Base-by-base conservation (phyloP, 2,888 invertebrate genomes). In the Stegophylla sp. region DNA sequence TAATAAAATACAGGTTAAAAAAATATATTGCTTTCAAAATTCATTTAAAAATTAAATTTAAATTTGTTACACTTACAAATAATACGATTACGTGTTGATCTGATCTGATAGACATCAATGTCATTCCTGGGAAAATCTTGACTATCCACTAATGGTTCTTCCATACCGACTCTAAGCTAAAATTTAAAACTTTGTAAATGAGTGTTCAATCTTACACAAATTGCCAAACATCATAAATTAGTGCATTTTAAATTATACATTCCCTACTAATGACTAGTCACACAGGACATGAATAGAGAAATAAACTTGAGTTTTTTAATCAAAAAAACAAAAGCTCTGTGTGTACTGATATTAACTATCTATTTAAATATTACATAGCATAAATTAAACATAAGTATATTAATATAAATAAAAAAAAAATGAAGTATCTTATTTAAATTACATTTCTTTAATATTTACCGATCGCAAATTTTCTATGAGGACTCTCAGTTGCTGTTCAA, bases 21-120 rank as follows among this genome's bases (percentile, higher is more conserved):
- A 5, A 51, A 51, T 3, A 51, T 51, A 26, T 53, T 34, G 15
- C 72, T 26, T 43, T 20, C 15, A n/a, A n/a, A 5, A 15, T 13
- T 15, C 48, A 51, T 17, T 34, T 28, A 74, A 15, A 63, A 1
- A 28, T 7, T 17, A 17, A 34, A 17, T n/a, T 3, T 3, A n/a
- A 41, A 53, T 15, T n/a, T 26, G 43, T n/a, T n/a, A n/a, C 26
- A 66, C 91, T 90, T 88, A 94, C 97, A 95, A 85, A 94, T 94
- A 81, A 98, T 95, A 85, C 90, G 90, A 85, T 96, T 94, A 67
- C 98, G 90, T 0, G 97, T 94, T 86, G 93, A 92, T 75, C 97
- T 90, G 0, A 97, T 95, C 88, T 95, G 93, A 86, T 94, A 94
- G 0, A 97, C 91, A 87, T 98, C 97, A 83, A 98, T 92, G 85